phyloP scores from a whole-genome alignment of 53 echinoderm and acorn worm genomes.

The Pentamera pediparva region DNA sequence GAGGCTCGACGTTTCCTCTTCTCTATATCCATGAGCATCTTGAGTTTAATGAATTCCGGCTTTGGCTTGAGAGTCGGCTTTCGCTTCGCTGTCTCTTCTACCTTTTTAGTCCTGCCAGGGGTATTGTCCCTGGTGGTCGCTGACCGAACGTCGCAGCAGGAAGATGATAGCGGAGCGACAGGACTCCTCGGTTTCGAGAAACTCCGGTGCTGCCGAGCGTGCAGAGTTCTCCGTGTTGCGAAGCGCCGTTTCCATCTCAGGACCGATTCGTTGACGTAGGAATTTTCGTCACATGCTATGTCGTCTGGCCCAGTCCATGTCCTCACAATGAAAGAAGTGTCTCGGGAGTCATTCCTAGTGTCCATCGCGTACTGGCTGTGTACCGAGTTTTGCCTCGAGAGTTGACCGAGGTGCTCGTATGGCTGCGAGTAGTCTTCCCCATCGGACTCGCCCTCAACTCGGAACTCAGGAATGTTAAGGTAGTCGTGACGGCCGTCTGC shows the following conservation, averaged over 20 bases:
- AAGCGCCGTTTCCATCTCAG: slow-evolving; percentile 28
- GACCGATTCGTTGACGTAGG: slow-evolving; percentile 23
- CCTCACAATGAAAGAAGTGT: slow-evolving; percentile 5
- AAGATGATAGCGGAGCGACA: slow-evolving; percentile 3
- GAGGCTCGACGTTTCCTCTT: slow-evolving; percentile 7
- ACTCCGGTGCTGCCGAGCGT: neutral
- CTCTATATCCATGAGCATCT: slow-evolving; percentile 31
- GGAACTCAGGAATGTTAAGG: neutral
- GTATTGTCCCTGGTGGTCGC: neutral
- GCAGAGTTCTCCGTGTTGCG: neutral
- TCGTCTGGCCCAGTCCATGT: slow-evolving; percentile 14
- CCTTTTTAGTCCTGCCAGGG: neutral
- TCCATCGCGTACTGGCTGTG: slow-evolving; percentile 14
- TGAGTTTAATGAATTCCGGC: slow-evolving; percentile 24
- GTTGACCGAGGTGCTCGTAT: slow-evolving; percentile 9
- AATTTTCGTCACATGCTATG: neutral
- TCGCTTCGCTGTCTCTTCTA: neutral
- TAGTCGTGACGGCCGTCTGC: slow-evolving; percentile 7
- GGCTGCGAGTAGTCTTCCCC: slow-evolving; percentile 28
- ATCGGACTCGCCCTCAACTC: slow-evolving; percentile 3
- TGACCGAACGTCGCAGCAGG: neutral
- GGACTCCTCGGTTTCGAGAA: neutral
- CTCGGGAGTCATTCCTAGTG: neutral
- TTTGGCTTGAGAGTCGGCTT: slow-evolving; percentile 21
- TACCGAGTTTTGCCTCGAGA: slow-evolving; percentile 14